Conservation (phyloP, 92 coral and sea anemone species). For the Heliopora coerulea region DNA sequence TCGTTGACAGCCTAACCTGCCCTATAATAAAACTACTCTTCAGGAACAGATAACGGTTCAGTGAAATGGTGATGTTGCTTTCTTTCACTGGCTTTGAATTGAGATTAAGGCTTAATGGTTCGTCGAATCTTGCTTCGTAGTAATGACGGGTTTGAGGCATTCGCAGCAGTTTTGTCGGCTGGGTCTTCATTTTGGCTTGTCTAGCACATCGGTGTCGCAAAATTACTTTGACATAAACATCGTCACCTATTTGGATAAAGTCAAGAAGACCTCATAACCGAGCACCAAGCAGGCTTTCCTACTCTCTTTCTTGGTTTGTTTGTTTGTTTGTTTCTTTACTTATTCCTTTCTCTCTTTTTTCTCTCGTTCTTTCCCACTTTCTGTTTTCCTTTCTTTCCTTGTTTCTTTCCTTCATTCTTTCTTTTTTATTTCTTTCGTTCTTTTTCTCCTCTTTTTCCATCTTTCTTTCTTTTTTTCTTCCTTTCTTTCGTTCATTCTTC, state of each 20-base stretch:
- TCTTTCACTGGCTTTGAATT: slow-evolving; percentile 5
- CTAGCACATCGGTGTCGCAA: slow-evolving; percentile 11
- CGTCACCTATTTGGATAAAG: neutral
- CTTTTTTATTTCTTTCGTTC: neutral
- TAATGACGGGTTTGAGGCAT: neutral
- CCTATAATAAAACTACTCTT: slow-evolving; percentile 40
- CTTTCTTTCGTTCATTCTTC: neutral
- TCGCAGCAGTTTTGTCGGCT: neutral
- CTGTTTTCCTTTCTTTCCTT: neutral
- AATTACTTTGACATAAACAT: slow-evolving; percentile 29
- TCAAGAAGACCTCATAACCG: neutral
- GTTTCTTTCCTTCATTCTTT: neutral
- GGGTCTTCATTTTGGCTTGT: slow-evolving; percentile 11
- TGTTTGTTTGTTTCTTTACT: slow-evolving; percentile 4
- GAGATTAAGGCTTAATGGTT: neutral
- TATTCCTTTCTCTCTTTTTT: neutral
- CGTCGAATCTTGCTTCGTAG: slow-evolving; percentile 21
- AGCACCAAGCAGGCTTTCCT: neutral
- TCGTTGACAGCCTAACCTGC: slow-evolving; percentile 6
- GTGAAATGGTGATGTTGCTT: slow-evolving; percentile 11
- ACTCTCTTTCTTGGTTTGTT: neutral
- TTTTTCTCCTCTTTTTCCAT: neutral
- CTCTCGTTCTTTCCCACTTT: no score
- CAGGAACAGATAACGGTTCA: slow-evolving; percentile 30
- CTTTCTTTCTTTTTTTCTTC: neutral